Evolutionary conservation across 1,140 invertebrate genomes (phyloP).

Genomic region (Drosophila oshimai): DNA sequence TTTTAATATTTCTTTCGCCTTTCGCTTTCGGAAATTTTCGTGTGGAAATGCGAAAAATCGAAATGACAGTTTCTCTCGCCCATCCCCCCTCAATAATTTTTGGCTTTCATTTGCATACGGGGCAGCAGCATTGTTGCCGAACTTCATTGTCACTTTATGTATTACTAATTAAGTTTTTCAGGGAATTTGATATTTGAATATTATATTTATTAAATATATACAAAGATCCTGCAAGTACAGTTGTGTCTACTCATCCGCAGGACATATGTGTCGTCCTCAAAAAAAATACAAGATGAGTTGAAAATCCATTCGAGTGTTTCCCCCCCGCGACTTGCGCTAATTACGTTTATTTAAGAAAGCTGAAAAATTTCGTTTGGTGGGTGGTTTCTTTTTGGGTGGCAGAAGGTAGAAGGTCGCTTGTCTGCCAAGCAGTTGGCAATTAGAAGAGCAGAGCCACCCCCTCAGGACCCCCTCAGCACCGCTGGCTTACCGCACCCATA

Average conservation of each 20-base stretch:
- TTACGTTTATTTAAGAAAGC: constrained; percentile 81
- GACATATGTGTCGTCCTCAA: neutral
- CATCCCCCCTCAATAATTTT: neutral
- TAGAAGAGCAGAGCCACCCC: constrained; percentile 48
- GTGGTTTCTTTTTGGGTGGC: neutral
- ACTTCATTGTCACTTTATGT: constrained; percentile 10
- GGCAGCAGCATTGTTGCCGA: constrained; percentile 26
- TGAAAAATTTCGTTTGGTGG: constrained; percentile 20
- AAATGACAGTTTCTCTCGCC: constrained; percentile 65
- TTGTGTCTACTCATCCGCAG: neutral
- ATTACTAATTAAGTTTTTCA: constrained; percentile 12
- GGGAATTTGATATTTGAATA: neutral
- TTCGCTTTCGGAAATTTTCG: neutral
- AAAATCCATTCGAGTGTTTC: neutral
- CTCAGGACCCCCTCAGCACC: neutral
- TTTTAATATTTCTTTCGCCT: constrained; percentile 69
- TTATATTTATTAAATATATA: too few species aligned
- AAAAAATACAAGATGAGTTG: neutral
- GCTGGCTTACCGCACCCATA: constrained; percentile 21
- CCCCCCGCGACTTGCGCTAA: constrained; percentile 40
- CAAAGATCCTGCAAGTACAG: neutral
- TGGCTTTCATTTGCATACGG: constrained; percentile 14
- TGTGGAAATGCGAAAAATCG: constrained; percentile 41
- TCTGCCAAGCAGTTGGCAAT: constrained; percentile 68
- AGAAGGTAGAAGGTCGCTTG: constrained; percentile 1